A percentile compares a stretch with the other conserved stretches of the same genome.
Conservation (phyloP, 2,888 invertebrate species). For the Acrobasis repandana region DNA sequence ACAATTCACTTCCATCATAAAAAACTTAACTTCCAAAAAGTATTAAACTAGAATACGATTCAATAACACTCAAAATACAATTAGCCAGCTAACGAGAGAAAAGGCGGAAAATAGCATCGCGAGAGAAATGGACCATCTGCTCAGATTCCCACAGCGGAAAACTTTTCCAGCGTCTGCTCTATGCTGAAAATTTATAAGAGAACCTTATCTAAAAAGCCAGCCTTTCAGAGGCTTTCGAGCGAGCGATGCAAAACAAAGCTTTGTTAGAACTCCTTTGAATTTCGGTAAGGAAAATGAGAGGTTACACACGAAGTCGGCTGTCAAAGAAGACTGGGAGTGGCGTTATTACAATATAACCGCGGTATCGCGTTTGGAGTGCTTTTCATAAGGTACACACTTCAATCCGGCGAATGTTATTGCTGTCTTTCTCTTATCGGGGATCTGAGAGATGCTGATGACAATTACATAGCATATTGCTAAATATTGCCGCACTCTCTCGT, state of each 20-base stretch:
- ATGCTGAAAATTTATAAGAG: slow-evolving; percentile 75
- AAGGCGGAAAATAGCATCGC: slow-evolving; percentile 54
- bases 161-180: slow-evolving; percentile 69
- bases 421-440: slow-evolving; percentile 16
- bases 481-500: too few species aligned
- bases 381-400: slow-evolving; percentile 40
- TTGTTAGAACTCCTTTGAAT: slow-evolving; percentile 80
- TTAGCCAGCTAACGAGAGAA: slow-evolving; percentile 49
- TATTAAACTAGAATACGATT: background rate
- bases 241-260: slow-evolving; percentile 81
- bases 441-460: background rate
- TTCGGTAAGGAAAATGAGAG: slow-evolving; percentile 81
- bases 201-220: slow-evolving; percentile 80
- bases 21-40: too few species aligned
- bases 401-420: slow-evolving; percentile 19
- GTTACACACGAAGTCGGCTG: slow-evolving; percentile 69
- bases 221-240: slow-evolving; percentile 73
- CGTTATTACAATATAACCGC: slow-evolving; percentile 78
- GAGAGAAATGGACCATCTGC: slow-evolving; percentile 65
- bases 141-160: slow-evolving; percentile 70
- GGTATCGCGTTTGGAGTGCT: slow-evolving; percentile 66
- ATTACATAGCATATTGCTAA: too few species aligned
- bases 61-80: slow-evolving; percentile 16
- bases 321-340: slow-evolving; percentile 74
- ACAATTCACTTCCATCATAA: too few species aligned